Base-by-base conservation (phyloP, 2,113 vertebrate species). In the Haemorhous mexicanus region DNA sequence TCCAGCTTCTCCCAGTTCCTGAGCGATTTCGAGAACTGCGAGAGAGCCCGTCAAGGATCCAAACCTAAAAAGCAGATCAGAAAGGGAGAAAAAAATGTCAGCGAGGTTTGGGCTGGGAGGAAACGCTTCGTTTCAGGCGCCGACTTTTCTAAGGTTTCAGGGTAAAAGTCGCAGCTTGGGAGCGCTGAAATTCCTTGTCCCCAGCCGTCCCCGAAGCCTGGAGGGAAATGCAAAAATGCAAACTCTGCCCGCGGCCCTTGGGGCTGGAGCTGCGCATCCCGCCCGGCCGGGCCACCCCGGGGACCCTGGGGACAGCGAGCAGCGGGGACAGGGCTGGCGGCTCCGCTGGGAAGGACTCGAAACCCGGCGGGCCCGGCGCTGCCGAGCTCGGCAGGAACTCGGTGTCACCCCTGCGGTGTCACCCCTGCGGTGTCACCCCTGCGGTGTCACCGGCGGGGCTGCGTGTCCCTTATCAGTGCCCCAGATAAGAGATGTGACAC, bases 401-500 rank as follows among this genome's bases (percentile, higher is more conserved):
- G 49, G 26, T 10, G 49, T 27, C 49, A 27, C 5, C 26, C 70
- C 49, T 39, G 39, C 39, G 11, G 39, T 39, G 39, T 39, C 39
- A 39, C 39, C 39, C 39, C 39, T 39, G 39, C 49, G 26, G 26
- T 10, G 49, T 27, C 49, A 27, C 5, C 26, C 70, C 49, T 69
- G 94, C 0, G 78, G 93, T 76, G 92, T 43, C 41, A 16, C 44
- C 9, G 86, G 41, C 67, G 8, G 11, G 84, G 84, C 89, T 26
- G 18, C 32, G 62, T 70, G 82, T 18, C 62, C 72, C 62, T 64
- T 44, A 52, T 30, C 87, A 21, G 69, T 6, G 87, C 63, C 90
- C 94, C 82, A 76, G 92, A 85, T 52, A 55, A 27, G 52, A 49
- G 92, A 89, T 78, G 84, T 63, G 96, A 91, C 26, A 94, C 10